A percentile compares a stretch with the other conserved stretches of the same genome.
Conservation (phyloP, 2,113 vertebrate genomes). For the Solea senegalensis region DNA sequence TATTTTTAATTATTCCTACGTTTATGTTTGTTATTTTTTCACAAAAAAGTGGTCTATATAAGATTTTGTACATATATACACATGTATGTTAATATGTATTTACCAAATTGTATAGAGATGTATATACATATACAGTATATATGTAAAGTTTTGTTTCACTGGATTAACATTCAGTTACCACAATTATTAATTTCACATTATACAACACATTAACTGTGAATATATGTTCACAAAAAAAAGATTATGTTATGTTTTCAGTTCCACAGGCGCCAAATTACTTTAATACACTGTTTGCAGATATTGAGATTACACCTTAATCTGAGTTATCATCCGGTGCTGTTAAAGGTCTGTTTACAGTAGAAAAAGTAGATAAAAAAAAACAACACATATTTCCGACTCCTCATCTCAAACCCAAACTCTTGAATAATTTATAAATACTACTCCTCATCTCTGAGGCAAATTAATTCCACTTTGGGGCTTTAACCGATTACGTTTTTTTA, state of each 20-base stretch:
- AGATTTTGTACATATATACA: no score
- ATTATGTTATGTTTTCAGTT: slow-evolving; percentile 12
- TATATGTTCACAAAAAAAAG: no score
- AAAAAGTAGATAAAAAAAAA: slow-evolving; percentile 46
- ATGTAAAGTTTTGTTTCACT: no score
- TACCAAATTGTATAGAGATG: no score
- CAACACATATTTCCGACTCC: slow-evolving; percentile 52
- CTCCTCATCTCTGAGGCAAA: slow-evolving; percentile 43
- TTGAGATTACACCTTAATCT: slow-evolving; percentile 35
- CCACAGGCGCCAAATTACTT: slow-evolving; percentile 5
- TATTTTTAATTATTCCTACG: no score
- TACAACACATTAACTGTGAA: no score
- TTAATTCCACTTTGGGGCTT: slow-evolving; percentile 30
- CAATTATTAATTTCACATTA: no score
- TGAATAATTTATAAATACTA: slow-evolving; percentile 71
- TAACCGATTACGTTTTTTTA: slow-evolving; percentile 17
- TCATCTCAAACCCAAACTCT: slow-evolving; percentile 49
- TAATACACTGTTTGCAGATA: slow-evolving; percentile 7
- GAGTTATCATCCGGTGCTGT: slow-evolving; percentile 36
- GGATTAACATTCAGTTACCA: no score
- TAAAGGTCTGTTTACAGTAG: slow-evolving; percentile 50
- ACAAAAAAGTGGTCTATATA: no score
- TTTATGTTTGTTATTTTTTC: no score
- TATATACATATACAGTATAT: no score
- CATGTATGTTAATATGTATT: no score